Evolutionary conservation across 2,113 vertebrate genomes (phyloP), one percentile per base, ranked within the genome.

Genomic region (Corythoichthys intestinalis): DNA sequence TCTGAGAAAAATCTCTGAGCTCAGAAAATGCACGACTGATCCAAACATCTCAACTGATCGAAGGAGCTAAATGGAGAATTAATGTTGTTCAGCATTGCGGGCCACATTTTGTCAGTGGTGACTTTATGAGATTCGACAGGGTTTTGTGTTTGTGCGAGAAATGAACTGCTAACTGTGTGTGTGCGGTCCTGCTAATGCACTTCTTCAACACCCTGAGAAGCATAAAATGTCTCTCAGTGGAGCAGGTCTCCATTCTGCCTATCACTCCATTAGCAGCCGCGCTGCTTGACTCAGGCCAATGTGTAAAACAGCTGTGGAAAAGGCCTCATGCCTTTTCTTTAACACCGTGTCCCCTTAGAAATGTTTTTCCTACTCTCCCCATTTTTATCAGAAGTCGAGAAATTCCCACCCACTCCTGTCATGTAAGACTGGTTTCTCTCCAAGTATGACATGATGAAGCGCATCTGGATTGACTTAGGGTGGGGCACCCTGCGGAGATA

Each of bases 391-490:
- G 90, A 91, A 91, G 88, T 84, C 86, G 65, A 88, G 87, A 92
- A 90, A 90, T 86, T 89, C 88, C 91, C 91, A 88, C 91, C 92
- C 91, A 92, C 87, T 90, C 90, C 87, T 91, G 91, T 93, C 92
- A 92, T 93, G 91, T 93, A 84, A 85, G 87, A 91, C 91, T 92
- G 90, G 92, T 91, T 85, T 83, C 68, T 74, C 84, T 93, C 92
- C 92, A 93, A 92, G 83, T 92, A 93, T 93, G 92, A 93, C 91
- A 90, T 92, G 89, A 88, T 93, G 83, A 83, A 91, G 87, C 82
- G 91, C 92, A 93, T 93, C 91, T 93, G 91, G 91, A 91, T 91
- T 66, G 84, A 88, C 88, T 93, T 93, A 91, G 92, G 92, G 92
- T 74, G 91, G 87, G 85, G 91, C 88, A 89, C 90, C 88, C 89